Base-by-base conservation (phyloP, 2,888 invertebrate genomes). In the Lagria hirta region DNA sequence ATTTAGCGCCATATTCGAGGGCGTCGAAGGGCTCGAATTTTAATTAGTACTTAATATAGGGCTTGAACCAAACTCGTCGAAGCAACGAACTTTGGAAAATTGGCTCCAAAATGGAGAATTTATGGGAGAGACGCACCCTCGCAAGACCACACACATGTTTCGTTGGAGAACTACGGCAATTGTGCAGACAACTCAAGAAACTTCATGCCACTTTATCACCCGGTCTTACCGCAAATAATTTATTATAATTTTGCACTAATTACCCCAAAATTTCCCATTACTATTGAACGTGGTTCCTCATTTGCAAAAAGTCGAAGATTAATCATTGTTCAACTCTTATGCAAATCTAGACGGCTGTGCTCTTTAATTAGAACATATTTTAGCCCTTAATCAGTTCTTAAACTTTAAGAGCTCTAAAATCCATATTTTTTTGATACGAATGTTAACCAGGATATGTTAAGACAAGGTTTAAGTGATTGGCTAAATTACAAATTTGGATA, bases 11-110 rank as follows among this genome's bases (percentile, higher is more conserved):
- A 64, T 63, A 63, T 62, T 61, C 61, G 18, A 6, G 11, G 11
- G 36, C 24, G 37, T 17, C 20, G 27, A 14, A 16, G 57, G 58
- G 60, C 60, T 62, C 64, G 66, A 65, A 68, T 68, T 68, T 68
- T 68, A 68, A 68, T 68, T 68, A 68, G 62, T 61, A 62, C 62
- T 63, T 61, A 58, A 60, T 57, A 49, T 38, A 48, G 49, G 54
- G 44, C 43, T 30, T 34, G 36, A 46, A 45, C 34, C 44, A 46
- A 51, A 55, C 48, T 49, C 45, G 49, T 42, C 54, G 54, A 60
- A 58, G 54, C 49, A 35, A 46, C 40, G 44, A 54, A 51, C 43
- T 57, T 48, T 51, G 52, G 50, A 49, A 51, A 54, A 59, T 57
- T 53, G 57, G 54, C 44, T 46, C 46, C 38, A 38, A 26, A 55